Base-by-base conservation (phyloP, 2,797 vertebrate species). In the Pseudochirops cupreus region DNA sequence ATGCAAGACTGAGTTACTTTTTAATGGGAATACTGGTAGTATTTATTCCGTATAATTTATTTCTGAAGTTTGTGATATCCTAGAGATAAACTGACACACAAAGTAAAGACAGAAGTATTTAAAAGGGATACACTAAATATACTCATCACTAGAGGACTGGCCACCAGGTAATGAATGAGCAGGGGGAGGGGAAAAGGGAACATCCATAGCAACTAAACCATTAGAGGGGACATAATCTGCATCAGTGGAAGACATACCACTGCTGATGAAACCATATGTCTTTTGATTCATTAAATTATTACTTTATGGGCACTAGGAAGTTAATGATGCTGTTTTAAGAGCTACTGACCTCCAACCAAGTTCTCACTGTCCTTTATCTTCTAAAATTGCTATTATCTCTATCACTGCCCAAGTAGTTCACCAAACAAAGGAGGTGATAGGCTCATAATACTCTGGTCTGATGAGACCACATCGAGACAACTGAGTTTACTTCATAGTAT, bases 31-130 rank as follows among this genome's bases (percentile, higher is more conserved):
- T 74, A 4, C 29, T 87, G 62, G 26, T 58, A 33, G 50, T 55
- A 31, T 92, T 93, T 93, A 91, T 94, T 92, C 91, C 95, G 3
- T 5, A 94, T 93, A 96, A 56, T 24, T 95, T 95, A 39, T 94
- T 93, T 89, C 95, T 90, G 74, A 92, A 55, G 93, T 14, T 93
- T 56, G 54, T 87, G 91, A 92, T 91, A 11, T 91, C 91, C 94
- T 58, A 95, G 50, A 96, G 90, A 18, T 92, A 94, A 95, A 90
- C 18, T 93, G 89, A 56, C 28, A 94, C 89, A 92, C 50, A 90
- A 10, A 92, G 93, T 89, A 59, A 94, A 97, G 95, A 62, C 89
- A 94, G 18, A 28, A 31, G 50, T 90, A n/a, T 54, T 92, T 89
- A 57, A 87, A 82, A 87, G 21, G 21, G 9, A 87, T 87, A 87